These are phyloP conservation scores for Palaemon carinicauda DNA, from an alignment of 1,140 invertebrate species.

Conservation along the genomic window DNA sequence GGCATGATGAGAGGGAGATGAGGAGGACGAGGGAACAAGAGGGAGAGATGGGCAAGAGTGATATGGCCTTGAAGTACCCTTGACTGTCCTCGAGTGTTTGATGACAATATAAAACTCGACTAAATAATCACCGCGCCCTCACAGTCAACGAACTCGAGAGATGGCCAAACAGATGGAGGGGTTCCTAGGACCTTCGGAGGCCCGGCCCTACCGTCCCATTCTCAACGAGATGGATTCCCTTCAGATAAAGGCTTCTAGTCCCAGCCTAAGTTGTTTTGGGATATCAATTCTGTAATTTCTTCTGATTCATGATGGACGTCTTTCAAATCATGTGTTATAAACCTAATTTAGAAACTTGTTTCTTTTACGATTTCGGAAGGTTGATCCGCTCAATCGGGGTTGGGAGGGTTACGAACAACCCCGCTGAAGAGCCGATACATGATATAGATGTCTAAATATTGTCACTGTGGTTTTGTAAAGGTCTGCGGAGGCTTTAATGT, in stretches of 20 bases:
- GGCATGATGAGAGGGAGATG: not conserved
- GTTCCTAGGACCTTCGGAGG: not conserved
- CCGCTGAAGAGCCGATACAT: slow-evolving; percentile 22
- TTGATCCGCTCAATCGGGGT: slow-evolving; percentile 14
- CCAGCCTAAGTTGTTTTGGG: not conserved
- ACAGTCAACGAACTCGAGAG: slow-evolving; percentile 53
- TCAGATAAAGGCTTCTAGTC: not conserved
- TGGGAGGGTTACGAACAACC: not conserved
- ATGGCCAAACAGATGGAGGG: slow-evolving; percentile 32
- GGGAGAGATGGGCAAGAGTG: too few relatives aligned
- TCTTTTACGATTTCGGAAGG: not conserved
- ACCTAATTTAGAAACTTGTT: not conserved
- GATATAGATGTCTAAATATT: slow-evolving; percentile 56
- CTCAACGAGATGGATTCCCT: not conserved
- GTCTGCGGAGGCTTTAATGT: slow-evolving; percentile 42
- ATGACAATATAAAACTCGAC: slow-evolving; percentile 56
- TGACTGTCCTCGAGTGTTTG: slow-evolving; percentile 54
- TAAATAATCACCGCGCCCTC: slow-evolving; percentile 55
- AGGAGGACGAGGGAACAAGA: not conserved
- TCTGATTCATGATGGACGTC: too few relatives aligned
- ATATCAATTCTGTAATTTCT: not conserved
- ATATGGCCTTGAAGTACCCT: slow-evolving; percentile 55
- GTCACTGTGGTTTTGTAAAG: slow-evolving; percentile 53
- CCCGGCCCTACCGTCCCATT: not conserved
- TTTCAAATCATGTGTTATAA: too few relatives aligned